Evolutionary conservation across 2,888 invertebrate genomes (phyloP), one percentile per base, ranked within the genome.

Genomic region (Rhogogaster chlorosoma): DNA sequence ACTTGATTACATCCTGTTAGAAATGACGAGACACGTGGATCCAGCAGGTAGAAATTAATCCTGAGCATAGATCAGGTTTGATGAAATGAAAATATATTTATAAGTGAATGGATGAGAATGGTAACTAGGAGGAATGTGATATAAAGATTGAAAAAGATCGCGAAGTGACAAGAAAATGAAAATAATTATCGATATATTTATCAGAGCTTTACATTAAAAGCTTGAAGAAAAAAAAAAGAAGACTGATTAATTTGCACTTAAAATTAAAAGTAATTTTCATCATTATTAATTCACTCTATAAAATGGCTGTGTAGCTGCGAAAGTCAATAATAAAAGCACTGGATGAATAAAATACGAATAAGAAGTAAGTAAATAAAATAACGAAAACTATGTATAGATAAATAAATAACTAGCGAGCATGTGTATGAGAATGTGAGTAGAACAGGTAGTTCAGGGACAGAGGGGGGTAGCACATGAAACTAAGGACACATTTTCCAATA

Each of bases 401-500:
- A 36, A 36, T 73, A 22, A 73, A 73, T 73, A 42, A 73, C 38
- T 87, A 89, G 91, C 90, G 91, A 89, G 91, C 91, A 91, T 90
- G 88, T 89, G 89, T 90, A 90, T 88, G 86, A 89, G 84, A 77
- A 78, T 83, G 91, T 91, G 91, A 92, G 90, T 91, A 90, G 89
- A 90, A 90, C 89, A 90, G 89, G 87, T 91, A 90, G 87, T 88
- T 87, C 86, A 89, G 87, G 88, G 87, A 87, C 87, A 89, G 88
- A 91, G 90, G 49, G n/a, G 90, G 91, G 67, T 90, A 93, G 93
- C 93, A 93, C 93, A 93, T 93, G 92, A 93, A 93, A 93, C 92
- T 93, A 93, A 93, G 92, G 93, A 92, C 92, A 93, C 92, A 93
- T 93, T 92, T 92, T 92, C 91, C 92, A 93, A 92, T 93, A 92